A percentile compares a stretch with the other conserved stretches of the same genome.
phyloP scores from a whole-genome alignment of 2,113 vertebrate species.

The Xenopus laevis region DNA sequence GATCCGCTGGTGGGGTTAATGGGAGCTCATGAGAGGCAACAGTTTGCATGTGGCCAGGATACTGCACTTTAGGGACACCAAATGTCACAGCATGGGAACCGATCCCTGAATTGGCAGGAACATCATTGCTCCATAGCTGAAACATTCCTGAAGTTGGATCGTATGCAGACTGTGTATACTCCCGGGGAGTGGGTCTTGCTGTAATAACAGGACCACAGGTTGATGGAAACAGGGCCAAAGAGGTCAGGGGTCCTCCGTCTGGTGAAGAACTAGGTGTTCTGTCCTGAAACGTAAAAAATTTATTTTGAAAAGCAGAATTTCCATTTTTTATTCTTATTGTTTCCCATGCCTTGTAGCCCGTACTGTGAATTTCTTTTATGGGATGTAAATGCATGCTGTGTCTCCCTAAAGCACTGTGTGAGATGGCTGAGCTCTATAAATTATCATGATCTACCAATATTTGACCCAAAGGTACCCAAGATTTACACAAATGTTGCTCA shows the following conservation, averaged over 20 bases:
- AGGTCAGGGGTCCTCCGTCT: constrained; percentile 59
- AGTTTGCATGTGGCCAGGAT: constrained; percentile 60
- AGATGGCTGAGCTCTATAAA: too few relatives aligned
- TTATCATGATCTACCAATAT: too few relatives aligned
- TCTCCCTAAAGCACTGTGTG: too few relatives aligned
- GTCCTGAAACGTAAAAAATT: constrained; percentile 55
- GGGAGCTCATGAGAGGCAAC: constrained; percentile 69
- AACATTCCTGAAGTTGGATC: constrained; percentile 74
- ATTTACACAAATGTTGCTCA: too few relatives aligned
- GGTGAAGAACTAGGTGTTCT: constrained; percentile 73
- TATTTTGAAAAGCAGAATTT: background rate
- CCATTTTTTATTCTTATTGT: too few relatives aligned
- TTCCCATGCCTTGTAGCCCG: too few relatives aligned
- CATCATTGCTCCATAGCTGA: constrained; percentile 78
- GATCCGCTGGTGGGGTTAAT: constrained; percentile 77
- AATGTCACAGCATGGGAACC: constrained; percentile 74
- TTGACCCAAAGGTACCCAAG: too few relatives aligned
- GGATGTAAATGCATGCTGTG: too few relatives aligned
- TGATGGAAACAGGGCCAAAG: constrained; percentile 70
- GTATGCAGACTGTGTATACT: constrained; percentile 66
- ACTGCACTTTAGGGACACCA: constrained; percentile 70
- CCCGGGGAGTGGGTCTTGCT: constrained; percentile 56
- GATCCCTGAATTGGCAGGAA: constrained; percentile 62
- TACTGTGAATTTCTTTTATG: too few relatives aligned
- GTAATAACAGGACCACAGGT: constrained; percentile 73